Evolutionary conservation across 2,888 invertebrate species (phyloP).

Genomic region (Tinea pellionella): DNA sequence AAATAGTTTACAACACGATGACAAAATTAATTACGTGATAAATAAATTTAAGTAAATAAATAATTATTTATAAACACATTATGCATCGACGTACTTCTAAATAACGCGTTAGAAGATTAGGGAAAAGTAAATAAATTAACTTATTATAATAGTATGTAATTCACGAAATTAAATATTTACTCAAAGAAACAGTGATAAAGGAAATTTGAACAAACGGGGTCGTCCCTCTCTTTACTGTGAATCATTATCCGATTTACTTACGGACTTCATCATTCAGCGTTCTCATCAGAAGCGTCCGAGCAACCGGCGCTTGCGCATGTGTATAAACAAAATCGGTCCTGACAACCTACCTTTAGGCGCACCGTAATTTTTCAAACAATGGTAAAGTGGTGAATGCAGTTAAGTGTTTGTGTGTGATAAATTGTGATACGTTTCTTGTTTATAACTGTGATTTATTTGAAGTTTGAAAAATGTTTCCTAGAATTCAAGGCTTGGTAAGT

Average conservation of each 20-base stretch:
- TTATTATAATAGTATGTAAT: no score
- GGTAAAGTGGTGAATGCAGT: neutral
- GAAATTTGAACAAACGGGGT: neutral
- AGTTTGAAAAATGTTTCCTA: constrained; percentile 58
- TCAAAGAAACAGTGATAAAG: neutral
- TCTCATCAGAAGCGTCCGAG: constrained; percentile 15
- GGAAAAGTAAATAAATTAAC: no score
- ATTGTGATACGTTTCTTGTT: neutral
- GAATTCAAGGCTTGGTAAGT: constrained; percentile 63
- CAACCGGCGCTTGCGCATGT: constrained; percentile 31
- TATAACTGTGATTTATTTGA: constrained; percentile 28
- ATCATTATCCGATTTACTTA: neutral
- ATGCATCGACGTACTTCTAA: no score
- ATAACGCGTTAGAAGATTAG: no score
- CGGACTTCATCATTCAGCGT: neutral
- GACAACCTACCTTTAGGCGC: neutral
- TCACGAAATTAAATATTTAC: no score
- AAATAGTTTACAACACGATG: no score
- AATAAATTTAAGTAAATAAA: no score
- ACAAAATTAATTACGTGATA: no score
- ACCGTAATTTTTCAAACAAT: neutral
- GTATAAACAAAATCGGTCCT: constrained; percentile 4
- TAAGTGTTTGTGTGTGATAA: neutral
- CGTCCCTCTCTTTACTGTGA: neutral
- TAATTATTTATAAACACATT: no score